These are phyloP conservation scores for Thymelicus lineola DNA, from an alignment of 2,888 invertebrate species.

Conservation along the genomic window DNA sequence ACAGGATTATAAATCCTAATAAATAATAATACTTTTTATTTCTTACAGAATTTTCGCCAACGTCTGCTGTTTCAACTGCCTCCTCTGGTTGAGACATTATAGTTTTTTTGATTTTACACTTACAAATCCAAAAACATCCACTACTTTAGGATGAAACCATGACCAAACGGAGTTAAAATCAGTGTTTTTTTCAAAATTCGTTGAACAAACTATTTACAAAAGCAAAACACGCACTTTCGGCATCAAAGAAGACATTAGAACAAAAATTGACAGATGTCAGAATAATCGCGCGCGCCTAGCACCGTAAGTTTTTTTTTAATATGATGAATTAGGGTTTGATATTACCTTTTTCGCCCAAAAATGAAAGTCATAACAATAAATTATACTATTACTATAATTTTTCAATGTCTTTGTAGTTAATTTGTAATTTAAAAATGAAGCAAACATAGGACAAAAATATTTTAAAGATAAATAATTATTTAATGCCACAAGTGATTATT, in stretches of 20 bases:
- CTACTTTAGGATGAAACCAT: no score
- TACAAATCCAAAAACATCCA: neutral
- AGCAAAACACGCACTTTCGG: neutral
- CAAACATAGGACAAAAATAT: no score
- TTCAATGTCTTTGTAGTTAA: no score
- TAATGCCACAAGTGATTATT: no score
- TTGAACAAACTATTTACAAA: neutral
- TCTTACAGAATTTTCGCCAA: slow-evolving; percentile 90
- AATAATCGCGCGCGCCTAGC: neutral
- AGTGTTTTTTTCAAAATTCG: slow-evolving; percentile 2
- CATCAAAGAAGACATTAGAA: neutral
- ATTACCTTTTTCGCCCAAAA: no score
- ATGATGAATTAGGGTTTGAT: no score
- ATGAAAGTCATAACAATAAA: no score
- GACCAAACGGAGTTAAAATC: slow-evolving; percentile 10
- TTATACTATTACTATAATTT: no score
- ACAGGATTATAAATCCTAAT: no score
- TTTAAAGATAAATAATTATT: no score
- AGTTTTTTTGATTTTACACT: neutral
- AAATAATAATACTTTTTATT: slow-evolving; percentile 11
- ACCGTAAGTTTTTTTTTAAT: neutral
- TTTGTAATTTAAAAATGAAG: no score
- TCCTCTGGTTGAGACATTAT: slow-evolving; percentile 87
- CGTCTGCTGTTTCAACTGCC: slow-evolving; percentile 86
- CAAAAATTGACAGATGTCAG: neutral